Evolutionary conservation across 2,113 vertebrate genomes (phyloP), one percentile per base, ranked within the genome.

Genomic region (Atrichornis clamosus): DNA sequence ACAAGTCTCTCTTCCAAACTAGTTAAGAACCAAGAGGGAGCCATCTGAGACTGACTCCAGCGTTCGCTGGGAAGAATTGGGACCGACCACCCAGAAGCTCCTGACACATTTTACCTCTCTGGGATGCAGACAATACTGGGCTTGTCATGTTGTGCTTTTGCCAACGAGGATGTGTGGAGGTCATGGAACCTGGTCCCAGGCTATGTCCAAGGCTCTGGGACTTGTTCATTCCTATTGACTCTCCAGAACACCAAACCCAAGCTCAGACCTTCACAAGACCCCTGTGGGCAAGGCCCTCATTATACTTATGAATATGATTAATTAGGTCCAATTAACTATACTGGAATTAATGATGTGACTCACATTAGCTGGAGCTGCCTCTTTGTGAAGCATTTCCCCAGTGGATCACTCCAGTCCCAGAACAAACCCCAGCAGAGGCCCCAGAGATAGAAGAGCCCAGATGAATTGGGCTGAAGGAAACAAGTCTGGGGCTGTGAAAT

Each of bases 241-340:
- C 70, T 77, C 39, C 50, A 53, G 68, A 81, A 80, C 5, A 4
- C 50, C 32, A 63, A 60, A 50, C 55, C n/a, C 16, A 53, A 81
- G 72, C 46, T 81, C 59, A 95, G 81, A 62, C 80, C 89, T 94
- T 72, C 8, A 8, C 19, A 20, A 96, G 89, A 96, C 79, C 63
- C 85, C 75, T 69, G 41, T 80, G 67, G 68, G 70, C 79, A 92
- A 90, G 50, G 59, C 59, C 64, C 59, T 96, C 64, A 17, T 89
- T 89, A 89, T 75, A 50, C 41, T 86, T 83, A 78, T 24, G 55
- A 92, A 86, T 93, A 91, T 47, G 52, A 96, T 96, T 94, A 96
- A 95, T 89, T 81, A 90, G 68, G 73, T 44, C 68, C 68, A 95
- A 87, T 95, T 93, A 95, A 77, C 68, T 80, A 49, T 65, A 80